Evolutionary conservation across 2,113 vertebrate species (phyloP).

Genomic region (Mystacornis crossleyi): DNA sequence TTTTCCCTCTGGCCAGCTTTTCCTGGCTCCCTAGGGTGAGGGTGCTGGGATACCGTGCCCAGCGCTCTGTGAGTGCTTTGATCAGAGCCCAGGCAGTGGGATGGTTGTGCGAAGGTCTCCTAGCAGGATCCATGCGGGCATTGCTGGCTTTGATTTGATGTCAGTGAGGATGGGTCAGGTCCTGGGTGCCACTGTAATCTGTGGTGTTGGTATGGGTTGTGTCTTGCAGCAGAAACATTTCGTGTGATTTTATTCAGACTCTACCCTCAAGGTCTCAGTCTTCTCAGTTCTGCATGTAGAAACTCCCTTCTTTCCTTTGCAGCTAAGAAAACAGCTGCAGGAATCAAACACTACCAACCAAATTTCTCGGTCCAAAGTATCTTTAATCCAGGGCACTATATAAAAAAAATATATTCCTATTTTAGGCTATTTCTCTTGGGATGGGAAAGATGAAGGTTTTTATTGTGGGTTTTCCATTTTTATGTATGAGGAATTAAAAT

Average conservation of each 20-base stretch:
- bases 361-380: background rate
- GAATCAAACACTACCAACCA: background rate
- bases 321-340: background rate
- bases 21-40: background rate
- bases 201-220: background rate
- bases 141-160: background rate
- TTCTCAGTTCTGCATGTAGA: background rate
- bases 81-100: background rate
- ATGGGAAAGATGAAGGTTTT: background rate
- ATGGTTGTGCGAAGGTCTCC: background rate
- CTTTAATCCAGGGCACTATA: background rate
- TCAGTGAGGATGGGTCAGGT: background rate
- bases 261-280: background rate
- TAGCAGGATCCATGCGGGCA: background rate
- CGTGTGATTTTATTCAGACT: background rate
- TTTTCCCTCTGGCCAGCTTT: background rate
- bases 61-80: background rate
- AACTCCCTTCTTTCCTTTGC: background rate
- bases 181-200: background rate
- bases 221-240: background rate
- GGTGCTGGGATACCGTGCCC: accelerated
- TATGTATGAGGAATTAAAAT: background rate
- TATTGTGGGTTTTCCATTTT: background rate
- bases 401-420: background rate
- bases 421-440: slow-evolving; percentile 16